Conservation (phyloP, 37 sponge, comb jelly and placozoan species). For the Petrosia ficiformis region DNA sequence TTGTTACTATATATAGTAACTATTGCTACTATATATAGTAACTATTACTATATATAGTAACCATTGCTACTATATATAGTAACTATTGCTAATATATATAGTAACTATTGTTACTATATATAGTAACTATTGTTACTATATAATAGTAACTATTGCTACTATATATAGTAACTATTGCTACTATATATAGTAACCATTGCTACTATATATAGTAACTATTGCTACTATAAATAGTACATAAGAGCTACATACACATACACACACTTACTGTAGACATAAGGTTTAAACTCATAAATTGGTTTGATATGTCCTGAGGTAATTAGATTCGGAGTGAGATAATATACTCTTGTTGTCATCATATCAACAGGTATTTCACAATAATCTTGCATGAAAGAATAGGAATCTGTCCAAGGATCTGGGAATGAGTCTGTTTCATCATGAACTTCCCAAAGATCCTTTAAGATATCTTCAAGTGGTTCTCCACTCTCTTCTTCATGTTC, state of each 20-base stretch:
- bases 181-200: too few relatives aligned
- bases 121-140: too few relatives aligned
- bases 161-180: too few relatives aligned
- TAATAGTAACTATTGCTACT: too few relatives aligned
- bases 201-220: too few relatives aligned
- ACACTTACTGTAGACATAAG: constrained; percentile 46
- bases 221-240: too few relatives aligned
- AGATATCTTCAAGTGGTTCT: constrained; percentile 1
- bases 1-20: too few relatives aligned
- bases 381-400: constrained; percentile 27
- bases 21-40: too few relatives aligned
- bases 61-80: too few relatives aligned
- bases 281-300: constrained; percentile 26
- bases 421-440: constrained; percentile 12
- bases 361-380: constrained; percentile 22
- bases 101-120: too few relatives aligned
- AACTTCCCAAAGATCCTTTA: constrained; percentile 24
- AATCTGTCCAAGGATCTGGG: constrained; percentile 48
- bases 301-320: constrained; percentile 8
- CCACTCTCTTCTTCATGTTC: constrained; percentile 8
- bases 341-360: constrained; percentile 14
- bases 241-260: background rate
- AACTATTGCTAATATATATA: too few relatives aligned
- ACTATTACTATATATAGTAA: too few relatives aligned
- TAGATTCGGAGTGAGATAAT: constrained; percentile 47